These are phyloP conservation scores for Alaudala cheleensis DNA, from an alignment of 2,113 vertebrate genomes.

Conservation along the genomic window DNA sequence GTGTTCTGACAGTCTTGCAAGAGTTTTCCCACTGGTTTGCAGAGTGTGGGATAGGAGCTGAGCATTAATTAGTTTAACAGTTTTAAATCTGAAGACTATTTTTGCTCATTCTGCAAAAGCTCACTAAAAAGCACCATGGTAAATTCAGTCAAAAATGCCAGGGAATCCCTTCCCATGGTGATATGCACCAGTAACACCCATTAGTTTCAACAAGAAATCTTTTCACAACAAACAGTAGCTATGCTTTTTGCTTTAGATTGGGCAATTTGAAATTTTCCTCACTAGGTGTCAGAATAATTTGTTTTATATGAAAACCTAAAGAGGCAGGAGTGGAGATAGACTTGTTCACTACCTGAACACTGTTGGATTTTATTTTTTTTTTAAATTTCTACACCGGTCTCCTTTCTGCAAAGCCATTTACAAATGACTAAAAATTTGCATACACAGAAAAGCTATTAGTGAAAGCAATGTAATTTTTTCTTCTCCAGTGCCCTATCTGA, in stretches of 20 bases:
- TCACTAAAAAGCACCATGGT: accelerated
- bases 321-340: neutral
- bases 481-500: neutral
- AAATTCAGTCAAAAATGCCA: neutral
- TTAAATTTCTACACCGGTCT: neutral
- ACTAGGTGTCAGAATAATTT: slow-evolving; percentile 18
- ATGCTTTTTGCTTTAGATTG: neutral
- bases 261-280: neutral
- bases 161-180: neutral
- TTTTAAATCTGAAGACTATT: neutral
- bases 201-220: neutral
- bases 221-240: neutral
- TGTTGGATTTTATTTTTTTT: neutral
- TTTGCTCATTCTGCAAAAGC: neutral
- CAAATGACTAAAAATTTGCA: neutral
- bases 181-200: neutral
- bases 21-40: neutral
- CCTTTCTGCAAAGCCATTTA: neutral
- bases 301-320: neutral
- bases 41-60: neutral
- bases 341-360: neutral
- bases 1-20: neutral
- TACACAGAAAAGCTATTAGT: slow-evolving; percentile 13
- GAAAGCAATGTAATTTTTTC: neutral
- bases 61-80: neutral